Evolutionary conservation across 2,113 vertebrate genomes (phyloP).

Genomic region (Apaloderma vittatum): DNA sequence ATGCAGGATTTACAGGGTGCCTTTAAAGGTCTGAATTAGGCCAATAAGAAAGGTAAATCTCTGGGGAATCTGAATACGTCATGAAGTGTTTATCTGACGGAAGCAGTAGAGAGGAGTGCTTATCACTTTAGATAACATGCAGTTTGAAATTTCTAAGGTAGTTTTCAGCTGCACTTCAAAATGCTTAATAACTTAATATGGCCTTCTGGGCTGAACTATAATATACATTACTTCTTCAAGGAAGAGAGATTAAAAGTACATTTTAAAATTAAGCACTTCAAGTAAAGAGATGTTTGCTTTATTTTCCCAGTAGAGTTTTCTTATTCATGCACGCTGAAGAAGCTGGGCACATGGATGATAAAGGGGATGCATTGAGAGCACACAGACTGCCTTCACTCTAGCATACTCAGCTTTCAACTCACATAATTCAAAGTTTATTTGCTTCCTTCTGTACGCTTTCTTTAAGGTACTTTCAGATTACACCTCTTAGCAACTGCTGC

Average conservation of each 20-base stretch:
- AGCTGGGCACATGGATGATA: not conserved
- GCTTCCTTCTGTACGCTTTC: not conserved
- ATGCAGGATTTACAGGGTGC: not conserved
- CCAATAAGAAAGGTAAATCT: not conserved
- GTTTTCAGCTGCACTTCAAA: not conserved
- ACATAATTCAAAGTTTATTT: not conserved
- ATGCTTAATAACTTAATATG: not conserved
- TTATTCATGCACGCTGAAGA: not conserved
- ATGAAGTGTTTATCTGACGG: not conserved
- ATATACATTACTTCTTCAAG: not conserved
- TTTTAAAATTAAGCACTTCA: slow-evolving; percentile 8
- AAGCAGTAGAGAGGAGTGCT: not conserved
- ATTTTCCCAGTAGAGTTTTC: not conserved
- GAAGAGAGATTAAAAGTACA: not conserved
- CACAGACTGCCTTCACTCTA: not conserved
- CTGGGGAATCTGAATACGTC: not conserved
- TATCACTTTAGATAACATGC: not conserved
- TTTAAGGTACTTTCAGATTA: not conserved
- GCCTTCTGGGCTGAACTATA: not conserved
- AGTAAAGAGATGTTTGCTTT: not conserved
- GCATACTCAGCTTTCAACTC: not conserved
- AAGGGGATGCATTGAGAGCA: not conserved
- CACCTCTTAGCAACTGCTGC: not conserved
- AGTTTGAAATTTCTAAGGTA: not conserved
- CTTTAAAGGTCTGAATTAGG: not conserved